Evolutionary conservation across 2,113 vertebrate genomes (phyloP), one percentile per base, ranked within the genome.

Genomic region (Callionymus lyra): DNA sequence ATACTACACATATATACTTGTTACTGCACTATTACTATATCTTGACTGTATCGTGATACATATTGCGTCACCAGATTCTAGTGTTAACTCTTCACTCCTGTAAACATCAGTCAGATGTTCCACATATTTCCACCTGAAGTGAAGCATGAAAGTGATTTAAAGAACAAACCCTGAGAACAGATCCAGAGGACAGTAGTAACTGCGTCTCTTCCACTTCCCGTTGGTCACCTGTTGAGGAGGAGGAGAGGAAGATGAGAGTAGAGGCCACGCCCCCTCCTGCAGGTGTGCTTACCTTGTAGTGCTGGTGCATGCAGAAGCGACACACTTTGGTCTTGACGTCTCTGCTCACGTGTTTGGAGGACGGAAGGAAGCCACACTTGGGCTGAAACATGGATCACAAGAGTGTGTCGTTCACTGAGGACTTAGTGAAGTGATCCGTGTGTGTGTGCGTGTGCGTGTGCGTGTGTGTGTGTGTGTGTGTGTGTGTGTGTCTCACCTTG

Each of bases 341-440:
- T 54, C 94, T 92, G 2, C 88, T 89, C 50, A 96, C 82, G 1
- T 89, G 84, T 64, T 86, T 87, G 32, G 92, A 90, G 50, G 87
- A 88, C 13, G 95, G 95, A 61, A 99, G 84, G 80, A 99, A 99
- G 14, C 95, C 95, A 76, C 95, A 98, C 67, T 99, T 99, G 16
- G 95, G 93, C 95, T 98, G 68, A 39, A 83, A 44, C 55, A 40
- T 57, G 9, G 50, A n/a, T 50, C 11, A 44, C 11, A 37, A 14
- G 9, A 47, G 41, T 32, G 10, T 9, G 2, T 18, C 16, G 4
- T 19, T 31, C 10, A 14, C 2, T n/a, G n/a, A n/a, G n/a, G n/a
- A n/a, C n/a, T n/a, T n/a, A n/a, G n/a, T n/a, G n/a, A n/a, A n/a
- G n/a, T n/a, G n/a, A n/a, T n/a, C n/a, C n/a, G 9, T 34, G 13